These are phyloP conservation scores for Callorhinus ursinus DNA, from an alignment of 2,113 vertebrate genomes.

Conservation along the genomic window DNA sequence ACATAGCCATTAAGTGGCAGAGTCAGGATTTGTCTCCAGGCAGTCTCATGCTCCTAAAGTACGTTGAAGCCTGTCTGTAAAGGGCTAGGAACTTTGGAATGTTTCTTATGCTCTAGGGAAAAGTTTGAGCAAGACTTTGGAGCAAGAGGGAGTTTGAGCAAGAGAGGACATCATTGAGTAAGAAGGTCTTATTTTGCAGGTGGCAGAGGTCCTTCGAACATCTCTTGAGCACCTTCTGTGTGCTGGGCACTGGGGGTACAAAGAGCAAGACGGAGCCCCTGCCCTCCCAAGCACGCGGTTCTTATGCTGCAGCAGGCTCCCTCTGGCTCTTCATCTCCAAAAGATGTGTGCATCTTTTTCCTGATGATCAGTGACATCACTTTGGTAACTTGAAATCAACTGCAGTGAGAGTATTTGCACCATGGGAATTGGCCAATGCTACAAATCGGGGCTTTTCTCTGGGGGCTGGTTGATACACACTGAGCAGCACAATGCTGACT, in stretches of 20 bases:
- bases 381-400: neutral
- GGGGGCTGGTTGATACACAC: neutral
- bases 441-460: neutral
- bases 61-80: neutral
- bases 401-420: neutral
- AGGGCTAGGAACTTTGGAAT: neutral
- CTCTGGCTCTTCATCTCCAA: neutral
- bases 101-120: neutral
- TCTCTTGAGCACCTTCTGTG: neutral
- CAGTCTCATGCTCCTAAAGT: neutral
- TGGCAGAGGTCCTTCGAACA: neutral
- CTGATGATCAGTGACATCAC: neutral
- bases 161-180: neutral
- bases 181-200: neutral
- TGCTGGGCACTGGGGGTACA: neutral
- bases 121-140: slow-evolving; percentile 1
- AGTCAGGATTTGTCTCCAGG: neutral
- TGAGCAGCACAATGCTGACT: neutral
- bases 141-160: neutral
- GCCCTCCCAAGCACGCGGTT: neutral
- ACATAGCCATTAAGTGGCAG: neutral
- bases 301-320: neutral
- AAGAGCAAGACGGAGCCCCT: neutral
- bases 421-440: neutral
- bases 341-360: neutral